Evolutionary conservation across 2,113 vertebrate genomes (phyloP), one percentile per base, ranked within the genome.

Genomic region (Ptychochromis oligacanthus): DNA sequence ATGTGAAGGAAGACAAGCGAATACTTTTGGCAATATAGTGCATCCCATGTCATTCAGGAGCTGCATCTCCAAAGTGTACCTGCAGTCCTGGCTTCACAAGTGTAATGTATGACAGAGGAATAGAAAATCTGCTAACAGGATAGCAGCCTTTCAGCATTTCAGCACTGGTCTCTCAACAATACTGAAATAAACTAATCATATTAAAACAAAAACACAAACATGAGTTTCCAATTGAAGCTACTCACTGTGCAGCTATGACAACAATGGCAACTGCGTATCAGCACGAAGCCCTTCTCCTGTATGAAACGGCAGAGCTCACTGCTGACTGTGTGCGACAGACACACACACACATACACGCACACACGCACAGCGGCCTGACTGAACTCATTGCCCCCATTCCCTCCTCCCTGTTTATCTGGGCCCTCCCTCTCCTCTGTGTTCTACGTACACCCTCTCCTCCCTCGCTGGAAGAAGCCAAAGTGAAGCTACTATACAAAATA

Each of bases 331-430:
- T 77, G 65, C 10, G 55, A 22, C 59, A 67, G 86, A 77, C 79
- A 79, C 72, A 79, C 64, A 61, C 80, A 83, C 62, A 49, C 10
- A 70, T 5, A 55, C 17, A 1, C 22, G 49, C 67, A 77, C 65
- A 82, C 81, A 75, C 46, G 77, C 43, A 79, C 76, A 26, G 60
- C 58, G 20, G 72, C 15, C 3, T 31, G 67, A 58, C 59, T 87
- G 89, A 95, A 94, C 94, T 91, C 94, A 75, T 11, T 94, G 90
- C 81, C 91, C 93, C 77, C 61, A 11, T 77, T 75, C 59, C 81
- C 82, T 78, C 76, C 67, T 20, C 52, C 82, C 60, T 24, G 55
- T 64, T 84, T 64, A 87, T 87, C 67, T 77, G 77, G 59, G 76
- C 70, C 84, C 60, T 81, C 60, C 80, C 82, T 36, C 86, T 11